Conservation (phyloP, 2,797 vertebrate species). For the Setipinna tenuifilis region DNA sequence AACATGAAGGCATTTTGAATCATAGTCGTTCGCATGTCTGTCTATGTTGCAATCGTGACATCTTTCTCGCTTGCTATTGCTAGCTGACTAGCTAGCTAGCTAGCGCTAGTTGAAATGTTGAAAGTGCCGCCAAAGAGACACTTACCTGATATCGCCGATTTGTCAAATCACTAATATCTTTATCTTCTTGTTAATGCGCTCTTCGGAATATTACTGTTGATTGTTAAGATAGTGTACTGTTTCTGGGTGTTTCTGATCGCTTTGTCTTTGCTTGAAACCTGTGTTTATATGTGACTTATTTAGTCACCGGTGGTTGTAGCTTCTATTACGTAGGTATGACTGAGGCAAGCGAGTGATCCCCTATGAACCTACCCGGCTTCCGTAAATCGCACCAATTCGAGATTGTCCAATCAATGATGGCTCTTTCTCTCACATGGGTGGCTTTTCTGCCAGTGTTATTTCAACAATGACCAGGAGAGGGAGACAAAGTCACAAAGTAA, state of each 20-base stretch:
- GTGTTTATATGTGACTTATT: constrained; percentile 31
- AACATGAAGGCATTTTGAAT: constrained; percentile 36
- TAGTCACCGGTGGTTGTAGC: constrained; percentile 25
- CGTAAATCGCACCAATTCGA: constrained; percentile 59
- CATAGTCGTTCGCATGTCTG: constrained; percentile 7
- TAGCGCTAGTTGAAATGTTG: constrained; percentile 52
- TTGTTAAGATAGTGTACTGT: constrained; percentile 56
- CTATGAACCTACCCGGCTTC: constrained; percentile 69
- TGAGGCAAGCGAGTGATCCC: constrained; percentile 23
- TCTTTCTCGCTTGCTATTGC: constrained; percentile 30
- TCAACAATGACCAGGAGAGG: constrained; percentile 30
- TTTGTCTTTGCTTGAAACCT: constrained; percentile 21
- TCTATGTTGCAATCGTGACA: constrained; percentile 26
- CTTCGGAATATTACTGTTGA: constrained; percentile 38
- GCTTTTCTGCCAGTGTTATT: background rate
- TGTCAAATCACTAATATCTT: constrained; percentile 58
- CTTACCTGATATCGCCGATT: constrained; percentile 73
- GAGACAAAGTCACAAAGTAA: background rate
- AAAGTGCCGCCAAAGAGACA: constrained; percentile 72
- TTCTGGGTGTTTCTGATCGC: constrained; percentile 18
- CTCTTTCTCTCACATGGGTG: constrained; percentile 13
- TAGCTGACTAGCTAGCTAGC: constrained; percentile 56
- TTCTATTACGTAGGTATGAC: constrained; percentile 14
- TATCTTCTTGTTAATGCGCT: constrained; percentile 34
- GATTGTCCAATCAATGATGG: constrained; percentile 21